Base-by-base conservation (phyloP, 2,797 vertebrate genomes). In the Galago senegalensis region DNA sequence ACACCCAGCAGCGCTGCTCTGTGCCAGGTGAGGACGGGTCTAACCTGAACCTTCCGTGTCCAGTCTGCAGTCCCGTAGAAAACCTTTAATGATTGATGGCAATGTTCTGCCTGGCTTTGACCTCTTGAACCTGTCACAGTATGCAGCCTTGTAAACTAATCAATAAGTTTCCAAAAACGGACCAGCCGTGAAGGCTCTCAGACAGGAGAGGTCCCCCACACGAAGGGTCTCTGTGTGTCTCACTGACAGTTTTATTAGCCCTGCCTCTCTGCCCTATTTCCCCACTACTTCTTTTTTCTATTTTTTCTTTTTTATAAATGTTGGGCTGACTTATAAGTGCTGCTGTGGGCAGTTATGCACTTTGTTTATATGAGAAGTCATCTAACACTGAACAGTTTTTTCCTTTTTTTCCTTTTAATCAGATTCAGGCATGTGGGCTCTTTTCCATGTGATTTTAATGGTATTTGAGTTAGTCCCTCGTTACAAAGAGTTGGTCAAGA, bases 311-410 rank as follows among this genome's bases (percentile, higher is more conserved):
- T 91, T 90, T 85, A 73, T 84, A 91, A 97, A 89, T 43, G 96
- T 96, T 96, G 89, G 88, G 93, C 70, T 96, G 96, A 90, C 97
- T 97, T 97, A 93, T 91, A 85, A 83, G 90, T 85, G 43, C 93
- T 76, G 87, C 93, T 89, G 96, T 91, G 89, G 69, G 95, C 89
- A 95, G 94, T 95, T 94, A 85, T 40, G 16, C 49, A 94, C 34
- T 90, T 81, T 98, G 96, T 97, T 98, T 97, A 98, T 93, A 40
- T 37, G 80, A 97, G 53, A 63, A 95, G 76, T 82, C 95, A 95
- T 91, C 91, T 94, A 92, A 95, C 23, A 70, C 40, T 70, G 92
- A 95, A 97, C 95, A 96, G 40, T 53, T 14, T 53, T 53, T 53
- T 53, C 14, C 49, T 53, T 4, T 2, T 49, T 49, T 49, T 49